Evolutionary conservation across 2,797 vertebrate species (phyloP), one percentile per base, ranked within the genome.

Genomic region (Gephyroberyx darwinii): DNA sequence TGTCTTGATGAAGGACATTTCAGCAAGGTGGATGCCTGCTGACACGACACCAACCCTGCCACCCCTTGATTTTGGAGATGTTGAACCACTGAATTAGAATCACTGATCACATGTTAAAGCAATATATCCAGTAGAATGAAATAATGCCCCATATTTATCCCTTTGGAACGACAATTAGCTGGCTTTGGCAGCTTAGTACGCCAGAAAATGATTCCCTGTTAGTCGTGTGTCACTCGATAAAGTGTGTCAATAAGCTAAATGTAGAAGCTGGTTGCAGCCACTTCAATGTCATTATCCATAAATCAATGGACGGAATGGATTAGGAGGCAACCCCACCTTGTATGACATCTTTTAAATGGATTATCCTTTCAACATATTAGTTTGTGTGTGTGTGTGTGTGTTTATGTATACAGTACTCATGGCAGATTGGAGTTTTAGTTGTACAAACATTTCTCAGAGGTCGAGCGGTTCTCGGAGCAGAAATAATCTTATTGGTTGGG

Each of bases 301-400:
- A 77, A 78, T 87, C 81, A 69, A 84, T 86, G 60, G 16, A 67
- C 55, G 57, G 64, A 53, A 87, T 81, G 77, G 81, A 82, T 85
- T 69, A 47, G 69, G 70, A 55, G 62, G 22, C 22, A 62, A 41
- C 75, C 69, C 76, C 77, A 74, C 75, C 83, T 83, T 82, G 78
- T 68, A 63, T 84, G 73, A 86, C 85, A 85, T 85, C 55, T 76
- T 78, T 74, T 52, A 60, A 83, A 88, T 82, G 30, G 79, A 87
- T 84, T 56, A 52, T 62, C 52, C 71, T 66, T 81, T 88, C 75
- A 58, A 75, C 80, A 75, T 68, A 53, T 84, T 62, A 47, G 22
- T 26, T 55, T 59, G 35, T 41, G 31, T 37, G 55, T 39, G 35
- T 20, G 50, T 52, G 19, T 41, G 35, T 41, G n/a, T 59, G 37